phyloP scores from a whole-genome alignment of 1,140 invertebrate genomes.

The Drosophila aff. region DNA sequence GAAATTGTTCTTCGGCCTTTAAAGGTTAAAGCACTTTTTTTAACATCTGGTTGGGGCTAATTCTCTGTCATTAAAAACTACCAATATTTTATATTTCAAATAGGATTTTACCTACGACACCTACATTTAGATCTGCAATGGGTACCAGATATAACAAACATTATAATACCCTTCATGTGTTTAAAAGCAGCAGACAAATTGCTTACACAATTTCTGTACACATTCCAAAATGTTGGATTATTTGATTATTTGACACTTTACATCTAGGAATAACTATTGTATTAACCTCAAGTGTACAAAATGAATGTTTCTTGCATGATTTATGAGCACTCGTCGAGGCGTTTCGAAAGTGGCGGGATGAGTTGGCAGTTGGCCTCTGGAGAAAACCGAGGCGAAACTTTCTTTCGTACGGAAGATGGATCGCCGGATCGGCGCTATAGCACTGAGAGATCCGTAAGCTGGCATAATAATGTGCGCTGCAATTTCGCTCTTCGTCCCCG shows the following conservation, averaged over 20 bases:
- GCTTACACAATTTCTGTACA: too few relatives aligned
- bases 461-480: slow-evolving; percentile 31
- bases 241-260: background rate
- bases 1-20: background rate
- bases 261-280: background rate
- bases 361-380: slow-evolving; percentile 35
- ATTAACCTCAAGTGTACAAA: slow-evolving; percentile 26
- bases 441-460: slow-evolving; percentile 49
- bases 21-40: background rate
- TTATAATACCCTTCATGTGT: too few relatives aligned
- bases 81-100: too few relatives aligned
- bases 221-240: too few relatives aligned
- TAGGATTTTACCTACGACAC: too few relatives aligned
- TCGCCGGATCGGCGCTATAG: slow-evolving; percentile 54
- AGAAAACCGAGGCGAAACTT: slow-evolving; percentile 58
- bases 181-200: too few relatives aligned
- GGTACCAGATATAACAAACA: background rate
- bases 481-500: slow-evolving; percentile 6
- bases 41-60: background rate
- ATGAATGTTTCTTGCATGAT: slow-evolving; percentile 72
- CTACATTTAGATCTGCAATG: background rate
- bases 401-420: slow-evolving; percentile 67
- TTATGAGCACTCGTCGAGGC: slow-evolving; percentile 61
- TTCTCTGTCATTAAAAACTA: background rate
- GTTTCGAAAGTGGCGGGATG: slow-evolving; percentile 66